Base-by-base conservation (phyloP, 2,888 invertebrate genomes). In the Drosophila heteroneura region DNA sequence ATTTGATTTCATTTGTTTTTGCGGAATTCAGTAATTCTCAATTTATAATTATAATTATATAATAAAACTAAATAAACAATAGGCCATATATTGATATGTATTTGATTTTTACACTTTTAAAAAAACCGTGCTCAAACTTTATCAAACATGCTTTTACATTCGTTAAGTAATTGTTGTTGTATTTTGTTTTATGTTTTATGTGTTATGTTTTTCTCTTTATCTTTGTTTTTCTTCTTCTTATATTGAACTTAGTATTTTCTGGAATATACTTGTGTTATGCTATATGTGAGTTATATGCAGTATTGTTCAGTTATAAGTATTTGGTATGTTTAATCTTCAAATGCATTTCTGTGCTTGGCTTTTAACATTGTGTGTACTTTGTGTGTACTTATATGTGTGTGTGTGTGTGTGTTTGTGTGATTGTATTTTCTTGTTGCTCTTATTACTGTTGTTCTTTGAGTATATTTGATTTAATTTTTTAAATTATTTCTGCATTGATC, bases 1-100 rank as follows among this genome's bases (percentile, higher is more conserved):
- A 26, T 26, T 47, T 16, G 47, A 26, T 47, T 26, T 47, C 22
- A 26, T 26, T 47, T 47, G 16, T 47, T 26, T 26, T 26, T 41
- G 26, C 19, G 22, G 30, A 69, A 69, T 69, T 69, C 39, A 56
- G 35, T 54, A 56, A 65, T 66, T 63, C 52, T 65, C 65, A 72
- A 70, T 76, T 72, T 63, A 51, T 68, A 73, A 70, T 80, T 70
- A 54, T 81, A 79, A 74, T 75, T 68, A 72, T 74, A 62, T 83
- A 77, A 89, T 85, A 78, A 80, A 85, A 81, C 85, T 90, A 89
- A 91, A 92, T 85, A 90, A 89, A 90, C 82, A 85, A 87, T 91
- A 92, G 92, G 92, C 92, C 92, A 91, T 92, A 87, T 91, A 91
- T 89, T 92, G 92, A 92, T 92, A 92, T 92, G 92, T 92, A 92